These are phyloP conservation scores for Pogonomyrmex barbatus DNA, from an alignment of 1,140 invertebrate species.

Conservation along the genomic window DNA sequence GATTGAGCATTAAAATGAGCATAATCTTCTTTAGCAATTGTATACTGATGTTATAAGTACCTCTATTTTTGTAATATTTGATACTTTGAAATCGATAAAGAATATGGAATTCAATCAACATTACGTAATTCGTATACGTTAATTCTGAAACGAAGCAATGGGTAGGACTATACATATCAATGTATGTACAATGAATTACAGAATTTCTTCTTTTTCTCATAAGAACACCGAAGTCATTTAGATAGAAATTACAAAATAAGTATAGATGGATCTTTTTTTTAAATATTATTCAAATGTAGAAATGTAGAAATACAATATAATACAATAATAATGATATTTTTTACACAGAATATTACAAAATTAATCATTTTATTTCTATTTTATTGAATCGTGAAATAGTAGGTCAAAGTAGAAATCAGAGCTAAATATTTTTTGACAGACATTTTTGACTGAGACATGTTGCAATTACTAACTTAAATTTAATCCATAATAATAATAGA, in stretches of 20 bases:
- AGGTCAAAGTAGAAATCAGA: not conserved
- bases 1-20: too few relatives aligned
- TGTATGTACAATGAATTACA: not conserved
- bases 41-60: too few relatives aligned
- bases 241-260: not conserved
- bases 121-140: not conserved
- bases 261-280: not conserved
- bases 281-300: not conserved
- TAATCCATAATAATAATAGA: too few relatives aligned
- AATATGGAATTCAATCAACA: too few relatives aligned
- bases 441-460: not conserved
- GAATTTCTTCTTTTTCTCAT: not conserved
- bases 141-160: not conserved
- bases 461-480: not conserved
- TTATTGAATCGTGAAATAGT: not conserved
- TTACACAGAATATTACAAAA: not conserved
- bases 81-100: too few relatives aligned
- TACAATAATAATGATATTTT: not conserved
- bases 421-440: not conserved
- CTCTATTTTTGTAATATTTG: too few relatives aligned
- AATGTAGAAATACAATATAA: not conserved
- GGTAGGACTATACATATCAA: not conserved
- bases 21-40: too few relatives aligned
- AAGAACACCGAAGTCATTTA: not conserved
- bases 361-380: conserved; percentile 2